These are phyloP conservation scores for Mesocricetus auratus DNA, from an alignment of 2,113 vertebrate species.

Conservation along the genomic window DNA sequence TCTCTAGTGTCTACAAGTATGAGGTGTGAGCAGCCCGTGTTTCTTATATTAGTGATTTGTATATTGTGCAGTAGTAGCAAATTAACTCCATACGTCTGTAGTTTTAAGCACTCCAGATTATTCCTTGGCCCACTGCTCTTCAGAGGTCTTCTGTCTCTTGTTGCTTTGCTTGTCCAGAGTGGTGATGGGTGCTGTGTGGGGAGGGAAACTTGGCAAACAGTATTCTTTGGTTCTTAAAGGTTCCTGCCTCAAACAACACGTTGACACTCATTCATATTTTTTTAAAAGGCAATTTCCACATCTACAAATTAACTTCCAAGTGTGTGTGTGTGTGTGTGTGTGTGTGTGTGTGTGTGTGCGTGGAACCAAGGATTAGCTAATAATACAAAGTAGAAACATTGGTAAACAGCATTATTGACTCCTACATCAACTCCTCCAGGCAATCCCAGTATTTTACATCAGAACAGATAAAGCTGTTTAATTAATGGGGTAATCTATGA, in stretches of 20 bases:
- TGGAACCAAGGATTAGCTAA: neutral
- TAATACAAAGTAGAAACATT: constrained; percentile 49
- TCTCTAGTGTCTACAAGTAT: neutral
- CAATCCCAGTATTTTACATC: neutral
- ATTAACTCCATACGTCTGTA: neutral
- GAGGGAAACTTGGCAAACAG: neutral
- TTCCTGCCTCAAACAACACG: neutral
- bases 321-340: neutral
- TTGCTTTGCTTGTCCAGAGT: neutral
- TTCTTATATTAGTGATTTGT: neutral
- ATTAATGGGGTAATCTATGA: constrained; percentile 26
- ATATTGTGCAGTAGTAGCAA: neutral
- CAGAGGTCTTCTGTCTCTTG: neutral
- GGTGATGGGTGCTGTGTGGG: neutral
- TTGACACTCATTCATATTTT: constrained; percentile 10
- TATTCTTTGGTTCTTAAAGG: neutral
- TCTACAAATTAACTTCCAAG: neutral
- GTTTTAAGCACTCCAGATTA: neutral
- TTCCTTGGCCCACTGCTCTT: neutral
- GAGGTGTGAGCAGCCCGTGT: neutral
- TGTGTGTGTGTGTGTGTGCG: neutral
- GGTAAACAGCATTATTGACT: neutral
- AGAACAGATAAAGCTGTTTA: neutral
- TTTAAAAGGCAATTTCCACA: constrained; percentile 7
- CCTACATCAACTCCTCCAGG: neutral